Evolutionary conservation across 64 coral and sea anemone genomes (phyloP).

Genomic region (Anthopleura sola): DNA sequence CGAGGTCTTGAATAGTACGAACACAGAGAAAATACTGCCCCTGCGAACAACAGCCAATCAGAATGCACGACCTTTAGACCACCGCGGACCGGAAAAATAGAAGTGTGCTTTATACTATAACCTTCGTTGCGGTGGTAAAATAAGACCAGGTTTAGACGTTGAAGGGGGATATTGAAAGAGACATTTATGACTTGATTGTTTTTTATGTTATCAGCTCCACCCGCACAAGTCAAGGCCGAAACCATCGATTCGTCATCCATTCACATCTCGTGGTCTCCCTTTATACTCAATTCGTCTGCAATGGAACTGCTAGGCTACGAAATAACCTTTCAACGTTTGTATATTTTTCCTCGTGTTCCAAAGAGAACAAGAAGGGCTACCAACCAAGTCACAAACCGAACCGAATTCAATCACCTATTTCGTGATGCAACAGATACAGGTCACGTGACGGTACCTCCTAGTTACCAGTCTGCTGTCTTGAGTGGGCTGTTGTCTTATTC

Average conservation of each 20-base stretch:
- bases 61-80: too few species aligned
- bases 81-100: too few species aligned
- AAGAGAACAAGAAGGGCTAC: not conserved
- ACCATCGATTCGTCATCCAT: not conserved
- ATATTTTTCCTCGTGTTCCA: not conserved
- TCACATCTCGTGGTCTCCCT: not conserved
- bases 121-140: too few species aligned
- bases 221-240: not conserved
- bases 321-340: not conserved
- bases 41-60: too few species aligned
- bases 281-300: not conserved
- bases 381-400: not conserved
- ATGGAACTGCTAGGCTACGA: not conserved
- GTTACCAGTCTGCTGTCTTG: constrained; percentile 16
- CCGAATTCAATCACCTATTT: not conserved
- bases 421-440: not conserved
- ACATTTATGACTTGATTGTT: not conserved
- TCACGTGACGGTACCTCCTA: constrained; percentile 19
- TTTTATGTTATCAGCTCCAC: not conserved
- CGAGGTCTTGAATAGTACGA: too few species aligned
- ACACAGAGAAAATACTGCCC: too few species aligned
- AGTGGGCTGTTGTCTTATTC: constrained; percentile 9
- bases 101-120: too few species aligned
- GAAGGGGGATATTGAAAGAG: too few species aligned
- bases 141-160: too few species aligned